Percentiles rank a stretch among this genome's conserved stretches.
phyloP scores from a whole-genome alignment of 2,888 invertebrate genomes.

The Pseudococcus viburni region DNA sequence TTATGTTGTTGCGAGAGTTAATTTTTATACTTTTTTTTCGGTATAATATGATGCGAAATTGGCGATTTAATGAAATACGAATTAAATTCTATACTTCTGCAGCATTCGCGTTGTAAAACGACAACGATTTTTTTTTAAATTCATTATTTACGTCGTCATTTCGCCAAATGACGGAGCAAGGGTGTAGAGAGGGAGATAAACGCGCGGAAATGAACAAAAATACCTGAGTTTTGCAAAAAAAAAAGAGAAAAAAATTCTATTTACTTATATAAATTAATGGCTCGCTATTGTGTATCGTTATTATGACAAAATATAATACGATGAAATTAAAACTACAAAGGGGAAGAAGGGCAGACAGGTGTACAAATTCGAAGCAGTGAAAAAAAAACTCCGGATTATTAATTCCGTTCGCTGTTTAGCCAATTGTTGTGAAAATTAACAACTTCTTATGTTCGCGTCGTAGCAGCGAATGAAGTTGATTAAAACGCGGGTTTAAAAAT shows the following conservation, averaged over 20 bases:
- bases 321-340: not conserved
- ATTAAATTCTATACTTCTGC: not conserved
- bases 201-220: not conserved
- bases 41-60: not conserved
- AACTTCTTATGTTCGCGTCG: slow-evolving; percentile 19
- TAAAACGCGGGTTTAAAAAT: slow-evolving; percentile 27
- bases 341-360: not conserved
- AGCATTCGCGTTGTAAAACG: not conserved
- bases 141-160: slow-evolving; percentile 3
- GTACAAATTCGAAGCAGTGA: not conserved
- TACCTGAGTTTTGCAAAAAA: not conserved
- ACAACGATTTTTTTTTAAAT: slow-evolving; percentile 26
- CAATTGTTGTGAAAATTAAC: slow-evolving; percentile 57
- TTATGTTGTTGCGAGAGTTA: slow-evolving; percentile 17
- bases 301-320: slow-evolving; percentile 24
- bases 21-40: not conserved
- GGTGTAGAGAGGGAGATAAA: not conserved
- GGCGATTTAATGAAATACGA: slow-evolving; percentile 27
- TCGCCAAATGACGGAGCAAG: not conserved
- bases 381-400: not conserved
- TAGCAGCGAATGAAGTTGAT: slow-evolving; percentile 27
- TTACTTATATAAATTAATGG: not conserved
- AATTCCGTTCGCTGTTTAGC: slow-evolving; percentile 39
- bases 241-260: not conserved
- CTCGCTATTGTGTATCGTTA: not conserved